Conservation (phyloP, 2,797 vertebrate genomes). For the Sebastes dallii region DNA sequence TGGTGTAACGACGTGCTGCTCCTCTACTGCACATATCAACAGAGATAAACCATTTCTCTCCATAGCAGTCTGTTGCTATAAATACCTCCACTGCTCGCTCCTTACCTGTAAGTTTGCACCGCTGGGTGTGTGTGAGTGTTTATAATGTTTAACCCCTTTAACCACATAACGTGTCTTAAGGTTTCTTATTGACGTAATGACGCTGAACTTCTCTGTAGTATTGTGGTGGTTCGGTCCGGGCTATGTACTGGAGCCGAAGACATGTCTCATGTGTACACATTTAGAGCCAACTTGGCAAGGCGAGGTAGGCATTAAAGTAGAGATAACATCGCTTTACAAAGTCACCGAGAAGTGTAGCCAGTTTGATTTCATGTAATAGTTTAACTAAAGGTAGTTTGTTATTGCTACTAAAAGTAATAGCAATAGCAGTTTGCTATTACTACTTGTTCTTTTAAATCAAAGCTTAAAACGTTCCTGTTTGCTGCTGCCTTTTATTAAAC, state of each 20-base stretch:
- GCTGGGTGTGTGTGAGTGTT: background rate
- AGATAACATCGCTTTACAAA: background rate
- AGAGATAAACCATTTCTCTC: slow-evolving; percentile 58
- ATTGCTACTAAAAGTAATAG: background rate
- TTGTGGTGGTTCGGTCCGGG: slow-evolving; percentile 29
- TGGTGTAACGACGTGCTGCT: slow-evolving; percentile 3
- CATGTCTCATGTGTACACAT: slow-evolving; percentile 3
- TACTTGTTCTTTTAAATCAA: too few relatives aligned
- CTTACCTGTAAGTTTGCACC: slow-evolving; percentile 56
- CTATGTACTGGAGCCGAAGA: slow-evolving; percentile 57
- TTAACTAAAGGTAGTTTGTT: background rate
- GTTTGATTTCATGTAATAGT: background rate
- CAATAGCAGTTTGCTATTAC: too few relatives aligned
- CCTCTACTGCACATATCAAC: slow-evolving; percentile 33
- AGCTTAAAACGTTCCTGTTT: too few relatives aligned
- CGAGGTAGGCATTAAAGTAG: background rate
- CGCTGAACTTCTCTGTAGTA: slow-evolving; percentile 17
- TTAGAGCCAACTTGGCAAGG: background rate
- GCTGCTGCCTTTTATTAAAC: too few relatives aligned
- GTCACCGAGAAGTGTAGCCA: background rate
- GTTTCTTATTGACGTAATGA: background rate
- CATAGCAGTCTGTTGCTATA: slow-evolving; percentile 21
- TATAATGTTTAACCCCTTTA: background rate
- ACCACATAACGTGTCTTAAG: background rate
- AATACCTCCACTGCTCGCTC: slow-evolving; percentile 47